Evolutionary conservation across 2,797 vertebrate genomes (phyloP), one percentile per base, ranked within the genome.

Genomic region (Eulemur rubriventer): DNA sequence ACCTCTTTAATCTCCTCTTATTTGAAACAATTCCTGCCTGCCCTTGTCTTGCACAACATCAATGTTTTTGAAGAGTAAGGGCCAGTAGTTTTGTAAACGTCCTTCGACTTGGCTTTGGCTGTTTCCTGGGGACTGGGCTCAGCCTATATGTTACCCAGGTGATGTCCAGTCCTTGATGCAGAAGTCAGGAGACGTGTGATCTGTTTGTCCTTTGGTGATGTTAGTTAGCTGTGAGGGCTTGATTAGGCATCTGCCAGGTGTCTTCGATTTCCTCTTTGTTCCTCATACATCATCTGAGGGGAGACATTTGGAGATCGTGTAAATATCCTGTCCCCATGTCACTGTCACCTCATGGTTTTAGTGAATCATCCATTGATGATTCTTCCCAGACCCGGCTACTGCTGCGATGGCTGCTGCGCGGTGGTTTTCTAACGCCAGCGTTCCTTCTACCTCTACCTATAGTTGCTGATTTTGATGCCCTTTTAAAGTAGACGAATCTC

Each of bases 331-430:
- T 55, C 57, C 22, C 50, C 1, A 0, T 18, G 6, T 76, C 38
- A 18, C 41, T 13, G 41, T 52, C 38, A 1, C 33, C 6, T 35
- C 1, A 9, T 50, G 63, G 35, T 38, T 67, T 35, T 57, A 13
- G 52, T 14, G n/a, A 52, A 35, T 78, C 33, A 22, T 26, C 57
- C 8, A 33, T 4, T 11, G 65, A 18, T 7, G 38, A 2, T 33
- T 46, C 17, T 83, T 7, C 2, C 48, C 69, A 83, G 46, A 20
- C 14, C 33, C 0, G 0, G 33, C 48, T 30, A 3, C 24, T 41
- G 4, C 38, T 3, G 0, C 6, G 1, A 33, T 12, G 33, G 72
- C 55, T 57, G 78, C 38, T 0, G 0, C 0, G 2, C 26, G 52
- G 0, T 43, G 67, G 55, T 4, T 48, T 78, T 55, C 75, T 28